Percentiles rank a stretch among this genome's conserved stretches.
Conservation (phyloP, 2,888 invertebrate species). For the Apotomis capreana region DNA sequence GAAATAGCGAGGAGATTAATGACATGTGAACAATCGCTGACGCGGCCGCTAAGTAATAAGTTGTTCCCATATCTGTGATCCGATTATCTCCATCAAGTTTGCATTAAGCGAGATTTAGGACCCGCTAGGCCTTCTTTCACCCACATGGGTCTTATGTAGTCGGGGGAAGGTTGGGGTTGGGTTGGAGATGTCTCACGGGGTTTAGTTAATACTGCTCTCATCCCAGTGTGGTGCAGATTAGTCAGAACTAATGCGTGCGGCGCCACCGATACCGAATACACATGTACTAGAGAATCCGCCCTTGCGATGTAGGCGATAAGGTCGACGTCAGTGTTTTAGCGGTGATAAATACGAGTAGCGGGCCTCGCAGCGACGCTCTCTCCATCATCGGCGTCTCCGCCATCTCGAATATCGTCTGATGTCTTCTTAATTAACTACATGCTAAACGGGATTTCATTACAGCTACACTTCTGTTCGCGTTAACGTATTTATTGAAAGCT, state of each 20-base stretch:
- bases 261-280: conserved; percentile 13
- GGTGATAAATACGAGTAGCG: conserved; percentile 20
- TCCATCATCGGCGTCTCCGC: conserved; percentile 25
- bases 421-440: conserved; percentile 30
- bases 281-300: conserved; percentile 11
- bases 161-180: conserved; percentile 10
- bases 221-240: conserved; percentile 31
- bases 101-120: conserved; percentile 34
- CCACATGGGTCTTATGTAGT: conserved; percentile 5
- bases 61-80: conserved; percentile 33
- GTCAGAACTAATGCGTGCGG: conserved; percentile 35
- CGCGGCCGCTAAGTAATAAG: conserved; percentile 32
- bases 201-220: conserved; percentile 26
- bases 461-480: not conserved
- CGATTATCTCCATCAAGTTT: conserved; percentile 39
- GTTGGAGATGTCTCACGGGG: not conserved
- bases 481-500: conserved; percentile 6
- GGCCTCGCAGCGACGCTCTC: conserved; percentile 2
- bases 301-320: conserved; percentile 14
- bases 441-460: conserved; percentile 27
- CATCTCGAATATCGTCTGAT: conserved; percentile 16
- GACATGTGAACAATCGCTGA: conserved; percentile 16
- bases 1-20: conserved; percentile 18
- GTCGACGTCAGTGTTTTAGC: not conserved
- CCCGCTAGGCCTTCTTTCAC: conserved; percentile 1